Conservation (phyloP, 2,113 vertebrate species). For the Spermophilus dauricus region DNA sequence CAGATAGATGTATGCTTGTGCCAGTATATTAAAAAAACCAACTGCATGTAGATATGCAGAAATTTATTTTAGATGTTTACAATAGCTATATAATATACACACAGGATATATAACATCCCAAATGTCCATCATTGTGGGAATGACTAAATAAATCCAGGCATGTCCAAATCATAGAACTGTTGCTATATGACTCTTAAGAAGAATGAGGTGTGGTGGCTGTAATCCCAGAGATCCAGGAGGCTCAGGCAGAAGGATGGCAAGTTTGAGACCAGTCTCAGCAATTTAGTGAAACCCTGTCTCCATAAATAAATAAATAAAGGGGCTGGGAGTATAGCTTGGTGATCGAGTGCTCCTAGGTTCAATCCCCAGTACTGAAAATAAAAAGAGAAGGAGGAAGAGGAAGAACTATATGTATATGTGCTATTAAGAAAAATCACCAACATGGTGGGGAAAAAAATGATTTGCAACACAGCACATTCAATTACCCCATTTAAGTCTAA, state of each 20-base stretch:
- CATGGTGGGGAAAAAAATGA: not conserved
- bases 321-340: too few species aligned
- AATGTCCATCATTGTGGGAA: conserved; percentile 1
- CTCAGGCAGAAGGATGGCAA: too few species aligned
- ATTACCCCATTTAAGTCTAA: conserved; percentile 14
- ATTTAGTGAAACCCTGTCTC: too few species aligned
- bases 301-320: too few species aligned
- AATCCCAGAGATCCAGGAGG: too few species aligned
- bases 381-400: not conserved
- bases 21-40: not conserved
- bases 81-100: not conserved
- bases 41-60: not conserved
- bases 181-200: conserved; percentile 1
- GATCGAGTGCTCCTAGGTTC: too few species aligned
- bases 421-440: not conserved
- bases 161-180: not conserved
- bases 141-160: conserved; percentile 45
- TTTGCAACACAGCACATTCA: not conserved
- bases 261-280: too few species aligned
- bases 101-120: not conserved
- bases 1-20: not conserved
- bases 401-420: not conserved
- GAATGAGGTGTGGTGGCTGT: too few species aligned
- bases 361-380: not conserved
- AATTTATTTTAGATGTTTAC: not conserved